Conservation (phyloP, 2,113 vertebrate genomes). For the Murina feae region DNA sequence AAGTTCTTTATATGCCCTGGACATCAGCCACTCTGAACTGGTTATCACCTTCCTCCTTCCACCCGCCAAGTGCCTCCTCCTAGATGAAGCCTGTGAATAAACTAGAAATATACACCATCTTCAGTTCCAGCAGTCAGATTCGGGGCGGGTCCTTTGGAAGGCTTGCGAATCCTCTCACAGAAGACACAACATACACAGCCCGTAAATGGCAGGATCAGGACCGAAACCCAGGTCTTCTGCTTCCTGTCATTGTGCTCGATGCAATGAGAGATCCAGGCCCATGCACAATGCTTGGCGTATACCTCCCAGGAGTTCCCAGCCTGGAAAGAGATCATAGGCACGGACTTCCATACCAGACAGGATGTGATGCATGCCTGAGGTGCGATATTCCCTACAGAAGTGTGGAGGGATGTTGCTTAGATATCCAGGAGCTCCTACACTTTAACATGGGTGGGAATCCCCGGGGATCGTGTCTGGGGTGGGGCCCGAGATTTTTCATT, state of each 20-base stretch:
- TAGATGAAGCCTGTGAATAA: background rate
- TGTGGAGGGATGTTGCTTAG: background rate
- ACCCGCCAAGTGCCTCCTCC: background rate
- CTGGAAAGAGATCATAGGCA: background rate
- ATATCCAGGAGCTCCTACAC: background rate
- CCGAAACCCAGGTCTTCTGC: background rate
- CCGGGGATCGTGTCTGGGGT: background rate
- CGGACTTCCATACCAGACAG: background rate
- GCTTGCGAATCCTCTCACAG: background rate
- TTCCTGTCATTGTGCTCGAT: background rate
- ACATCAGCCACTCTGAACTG: background rate
- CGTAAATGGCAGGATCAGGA: background rate
- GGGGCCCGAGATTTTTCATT: background rate
- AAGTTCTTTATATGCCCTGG: background rate
- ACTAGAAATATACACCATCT: background rate
- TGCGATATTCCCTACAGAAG: background rate
- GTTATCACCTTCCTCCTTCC: background rate
- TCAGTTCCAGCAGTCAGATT: background rate
- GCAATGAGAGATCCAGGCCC: background rate
- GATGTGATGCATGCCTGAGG: background rate
- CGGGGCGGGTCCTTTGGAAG: background rate
- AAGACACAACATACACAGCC: background rate
- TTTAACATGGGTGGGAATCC: background rate
- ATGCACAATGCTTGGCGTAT: fast-evolving
- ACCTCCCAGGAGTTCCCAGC: background rate